A percentile compares a stretch with the other conserved stretches of the same genome.
Conservation (phyloP, 2,797 vertebrate species). For the Clarias pachynema region DNA sequence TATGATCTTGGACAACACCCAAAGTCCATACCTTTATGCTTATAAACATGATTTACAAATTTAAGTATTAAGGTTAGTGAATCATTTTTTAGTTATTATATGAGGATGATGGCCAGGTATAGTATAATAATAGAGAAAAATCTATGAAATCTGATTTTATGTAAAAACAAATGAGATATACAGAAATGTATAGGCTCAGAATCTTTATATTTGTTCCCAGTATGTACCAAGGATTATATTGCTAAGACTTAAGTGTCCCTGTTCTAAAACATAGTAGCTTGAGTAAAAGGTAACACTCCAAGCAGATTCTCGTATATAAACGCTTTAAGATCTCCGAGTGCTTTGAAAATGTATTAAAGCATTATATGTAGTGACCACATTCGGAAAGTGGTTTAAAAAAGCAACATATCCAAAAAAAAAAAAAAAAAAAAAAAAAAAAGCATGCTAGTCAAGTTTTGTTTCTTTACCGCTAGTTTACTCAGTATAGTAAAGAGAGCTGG, state of each 20-base stretch:
- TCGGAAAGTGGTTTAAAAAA: neutral
- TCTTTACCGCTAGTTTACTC: slow-evolving; percentile 10
- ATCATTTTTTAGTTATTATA: slow-evolving; percentile 14
- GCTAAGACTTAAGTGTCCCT: neutral
- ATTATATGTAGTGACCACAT: neutral
- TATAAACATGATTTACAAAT: slow-evolving; percentile 10
- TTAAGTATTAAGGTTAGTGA: slow-evolving; percentile 10
- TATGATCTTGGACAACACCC: slow-evolving; percentile 1
- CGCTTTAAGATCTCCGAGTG: slow-evolving; percentile 1
- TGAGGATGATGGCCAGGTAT: neutral
- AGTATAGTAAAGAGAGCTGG: slow-evolving; percentile 20
- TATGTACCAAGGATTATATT: slow-evolving; percentile 20
- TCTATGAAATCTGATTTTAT: neutral
- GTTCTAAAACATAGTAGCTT: neutral
- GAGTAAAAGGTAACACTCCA: neutral
- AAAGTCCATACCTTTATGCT: neutral
- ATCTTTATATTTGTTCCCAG: slow-evolving; percentile 30
- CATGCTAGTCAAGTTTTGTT: slow-evolving; percentile 15
- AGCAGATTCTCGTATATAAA: slow-evolving; percentile 11
- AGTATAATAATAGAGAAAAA: neutral
- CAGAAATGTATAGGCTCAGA: neutral
- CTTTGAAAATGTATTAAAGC: slow-evolving; percentile 2
- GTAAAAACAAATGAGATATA: slow-evolving; percentile 3
- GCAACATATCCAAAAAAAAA: neutral
- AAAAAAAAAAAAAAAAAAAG: neutral